Evolutionary conservation across 2,797 vertebrate genomes (phyloP).

Genomic region (Paramormyrops hopkinsi): DNA sequence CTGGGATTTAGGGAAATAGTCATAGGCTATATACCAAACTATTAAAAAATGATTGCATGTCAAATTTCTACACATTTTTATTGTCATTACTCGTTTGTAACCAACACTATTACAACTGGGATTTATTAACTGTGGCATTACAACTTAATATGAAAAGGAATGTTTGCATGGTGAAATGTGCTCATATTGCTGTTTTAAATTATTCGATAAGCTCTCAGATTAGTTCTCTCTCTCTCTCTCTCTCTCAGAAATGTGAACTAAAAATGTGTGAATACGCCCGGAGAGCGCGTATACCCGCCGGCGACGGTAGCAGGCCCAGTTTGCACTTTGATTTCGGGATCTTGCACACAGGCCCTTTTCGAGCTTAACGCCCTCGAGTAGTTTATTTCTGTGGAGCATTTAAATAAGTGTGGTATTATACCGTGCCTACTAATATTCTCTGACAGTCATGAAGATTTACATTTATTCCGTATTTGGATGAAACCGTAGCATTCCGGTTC

Average conservation of each 20-base stretch:
- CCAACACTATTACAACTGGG: neutral
- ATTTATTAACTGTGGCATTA: neutral
- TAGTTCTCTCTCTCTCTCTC: neutral
- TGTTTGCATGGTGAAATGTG: neutral
- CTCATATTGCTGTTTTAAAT: neutral
- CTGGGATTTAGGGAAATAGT: neutral
- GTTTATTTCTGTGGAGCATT: neutral
- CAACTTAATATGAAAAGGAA: neutral
- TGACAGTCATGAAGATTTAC: slow-evolving; percentile 1
- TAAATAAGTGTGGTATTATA: neutral
- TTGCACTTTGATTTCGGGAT: neutral
- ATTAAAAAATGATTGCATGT: neutral
- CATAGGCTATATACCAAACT: neutral
- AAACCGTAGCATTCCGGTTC: neutral
- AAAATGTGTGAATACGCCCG: neutral
- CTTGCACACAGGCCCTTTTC: neutral
- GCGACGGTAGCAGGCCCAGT: neutral
- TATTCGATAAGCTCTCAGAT: neutral
- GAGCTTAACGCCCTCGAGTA: neutral
- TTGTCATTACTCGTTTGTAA: neutral
- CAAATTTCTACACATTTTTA: neutral
- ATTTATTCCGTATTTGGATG: neutral
- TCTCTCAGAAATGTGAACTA: neutral
- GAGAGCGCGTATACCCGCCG: neutral
- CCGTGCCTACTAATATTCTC: neutral